Evolutionary conservation across 2,888 invertebrate species (phyloP).

Genomic region (Ochropleura leucogaster): DNA sequence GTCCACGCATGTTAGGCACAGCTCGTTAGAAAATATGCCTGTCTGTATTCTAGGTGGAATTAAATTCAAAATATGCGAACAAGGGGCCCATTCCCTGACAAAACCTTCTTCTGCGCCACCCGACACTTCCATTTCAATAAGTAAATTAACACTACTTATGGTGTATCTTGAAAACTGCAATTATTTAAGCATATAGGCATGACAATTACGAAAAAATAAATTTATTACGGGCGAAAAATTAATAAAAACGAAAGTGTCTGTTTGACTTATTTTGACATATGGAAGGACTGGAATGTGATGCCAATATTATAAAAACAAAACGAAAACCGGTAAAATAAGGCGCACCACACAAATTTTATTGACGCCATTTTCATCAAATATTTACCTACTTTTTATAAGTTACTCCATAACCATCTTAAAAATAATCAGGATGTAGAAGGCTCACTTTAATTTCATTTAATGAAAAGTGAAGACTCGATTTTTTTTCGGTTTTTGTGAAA

Average conservation of each 20-base stretch:
- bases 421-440: no score
- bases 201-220: slow-evolving; percentile 49
- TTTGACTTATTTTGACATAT: slow-evolving; percentile 64
- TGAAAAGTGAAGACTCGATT: background rate
- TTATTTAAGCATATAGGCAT: slow-evolving; percentile 58
- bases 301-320: slow-evolving; percentile 16
- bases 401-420: background rate
- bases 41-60: slow-evolving; percentile 94
- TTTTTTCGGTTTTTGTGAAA: slow-evolving; percentile 31
- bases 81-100: slow-evolving; percentile 95
- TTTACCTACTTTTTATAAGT: background rate
- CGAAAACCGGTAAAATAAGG: background rate
- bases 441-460: background rate
- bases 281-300: slow-evolving; percentile 26
- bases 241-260: slow-evolving; percentile 58
- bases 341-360: background rate
- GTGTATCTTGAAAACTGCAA: slow-evolving; percentile 16
- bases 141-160: slow-evolving; percentile 30
- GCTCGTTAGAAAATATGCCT: slow-evolving; percentile 94
- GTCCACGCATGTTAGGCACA: slow-evolving; percentile 95
- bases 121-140: slow-evolving; percentile 82
- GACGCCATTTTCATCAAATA: background rate
- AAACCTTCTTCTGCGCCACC: slow-evolving; percentile 87
- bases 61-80: slow-evolving; percentile 93
- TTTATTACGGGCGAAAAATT: slow-evolving; percentile 48